Evolutionary conservation across 2,113 vertebrate species (phyloP).

Genomic region (Oceanites oceanicus): DNA sequence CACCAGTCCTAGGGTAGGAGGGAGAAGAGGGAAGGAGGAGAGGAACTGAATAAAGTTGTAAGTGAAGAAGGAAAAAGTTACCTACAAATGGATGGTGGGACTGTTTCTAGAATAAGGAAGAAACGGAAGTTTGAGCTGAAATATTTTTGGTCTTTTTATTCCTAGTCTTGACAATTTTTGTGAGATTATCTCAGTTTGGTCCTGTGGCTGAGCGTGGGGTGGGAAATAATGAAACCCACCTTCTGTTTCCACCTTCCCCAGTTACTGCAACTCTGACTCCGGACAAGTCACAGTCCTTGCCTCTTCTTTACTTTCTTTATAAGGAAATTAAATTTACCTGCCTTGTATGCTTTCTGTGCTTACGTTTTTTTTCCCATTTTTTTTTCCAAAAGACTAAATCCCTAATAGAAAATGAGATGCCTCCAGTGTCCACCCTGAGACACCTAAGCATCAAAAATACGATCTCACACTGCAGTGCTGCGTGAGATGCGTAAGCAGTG

Average conservation of each 20-base stretch:
- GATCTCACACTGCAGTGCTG: rapidly evolving
- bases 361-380: not conserved
- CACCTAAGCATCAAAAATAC: not conserved
- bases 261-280: not conserved
- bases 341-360: not conserved
- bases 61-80: not conserved
- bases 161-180: not conserved
- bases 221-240: not conserved
- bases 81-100: not conserved
- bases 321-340: not conserved
- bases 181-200: not conserved
- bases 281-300: not conserved
- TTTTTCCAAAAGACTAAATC: not conserved
- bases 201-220: not conserved
- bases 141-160: not conserved
- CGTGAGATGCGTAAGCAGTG: not conserved
- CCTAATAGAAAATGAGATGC: not conserved
- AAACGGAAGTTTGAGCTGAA: not conserved
- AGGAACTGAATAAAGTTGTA: not conserved
- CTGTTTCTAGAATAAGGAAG: not conserved
- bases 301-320: not conserved
- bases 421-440: not conserved
- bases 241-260: not conserved
- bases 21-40: not conserved
- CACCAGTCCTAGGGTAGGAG: not conserved